These are phyloP conservation scores for Salvelinus alpinus DNA, from an alignment of 2,113 vertebrate genomes.

Conservation along the genomic window DNA sequence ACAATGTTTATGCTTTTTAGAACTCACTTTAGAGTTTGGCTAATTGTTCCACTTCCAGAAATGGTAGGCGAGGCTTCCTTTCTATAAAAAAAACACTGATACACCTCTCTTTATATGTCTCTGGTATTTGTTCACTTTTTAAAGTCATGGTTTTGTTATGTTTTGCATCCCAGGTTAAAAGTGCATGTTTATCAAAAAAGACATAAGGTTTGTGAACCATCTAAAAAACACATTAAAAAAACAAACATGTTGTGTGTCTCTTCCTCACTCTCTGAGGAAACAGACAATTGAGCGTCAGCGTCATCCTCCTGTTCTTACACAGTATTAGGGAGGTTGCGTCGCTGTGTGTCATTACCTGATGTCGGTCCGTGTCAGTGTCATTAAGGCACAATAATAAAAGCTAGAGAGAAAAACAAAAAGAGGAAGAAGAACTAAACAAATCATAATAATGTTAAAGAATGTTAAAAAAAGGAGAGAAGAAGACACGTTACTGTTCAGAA, in stretches of 20 bases:
- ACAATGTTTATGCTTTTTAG: conserved; percentile 33
- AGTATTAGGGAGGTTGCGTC: neutral
- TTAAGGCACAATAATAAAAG: conserved; percentile 98
- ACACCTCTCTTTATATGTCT: conserved; percentile 37
- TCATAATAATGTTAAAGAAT: conserved; percentile 62
- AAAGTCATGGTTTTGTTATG: conserved; percentile 17
- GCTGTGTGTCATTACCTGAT: conserved; percentile 58
- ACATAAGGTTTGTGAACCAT: conserved; percentile 60
- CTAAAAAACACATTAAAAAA: conserved; percentile 64
- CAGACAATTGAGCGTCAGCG: neutral
- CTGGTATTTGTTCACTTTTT: conserved; percentile 40
- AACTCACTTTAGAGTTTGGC: conserved; percentile 43
- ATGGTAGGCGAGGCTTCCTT: conserved; percentile 34
- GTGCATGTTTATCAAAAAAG: conserved; percentile 71
- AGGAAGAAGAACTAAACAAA: conserved; percentile 94
- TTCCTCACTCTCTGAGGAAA: conserved; percentile 46
- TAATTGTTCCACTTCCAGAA: conserved; percentile 40
- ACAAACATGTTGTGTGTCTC: conserved; percentile 45
- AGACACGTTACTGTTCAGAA: conserved; percentile 14
- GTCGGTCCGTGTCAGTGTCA: conserved; percentile 55
- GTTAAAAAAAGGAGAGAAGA: conserved; percentile 46
- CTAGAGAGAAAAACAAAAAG: conserved; percentile 98
- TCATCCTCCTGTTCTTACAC: neutral
- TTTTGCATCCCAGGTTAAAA: conserved; percentile 61
- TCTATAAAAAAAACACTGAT: conserved; percentile 36